Evolutionary conservation across 2,797 vertebrate species (phyloP), one percentile per base, ranked within the genome.

Genomic region (Phrynocephalus guinanensis): DNA sequence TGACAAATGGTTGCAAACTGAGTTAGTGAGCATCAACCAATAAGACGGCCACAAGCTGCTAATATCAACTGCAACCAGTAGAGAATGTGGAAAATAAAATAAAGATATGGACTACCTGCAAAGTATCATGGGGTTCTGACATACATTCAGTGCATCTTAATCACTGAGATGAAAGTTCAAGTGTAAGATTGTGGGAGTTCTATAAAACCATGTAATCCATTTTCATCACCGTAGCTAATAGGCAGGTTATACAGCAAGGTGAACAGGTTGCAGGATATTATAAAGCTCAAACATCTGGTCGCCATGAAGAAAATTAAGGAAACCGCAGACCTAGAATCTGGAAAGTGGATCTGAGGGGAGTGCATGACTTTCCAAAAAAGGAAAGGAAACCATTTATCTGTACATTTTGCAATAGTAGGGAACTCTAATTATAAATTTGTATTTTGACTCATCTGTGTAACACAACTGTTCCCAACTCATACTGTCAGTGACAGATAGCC

Each of bases 11-110:
- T 76, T 63, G n/a, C 72, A 63, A 33, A 20, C 44, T 50, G 56
- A n/a, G 3, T 87, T 78, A 90, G 83, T 86, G 11, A 22, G 84
- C 88, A 83, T 78, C 70, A 83, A 85, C 26, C 89, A 89, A 92
- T 87, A 84, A 30, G 16, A 22, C 33, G 26, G 60, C 71, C 83
- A 48, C 79, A 67, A 48, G 1, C 73, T 81, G 38, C 16, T 83
- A 30, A 90, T 86, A 0, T 0, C 85, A 75, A 24, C 76, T 66
- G n/a, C 66, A 56, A 83, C 70, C 78, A 63, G 52, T 56, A 78
- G 82, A 48, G 80, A 90, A 91, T 60, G 20, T 3, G 38, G 13
- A 38, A 33, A 77, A 48, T 24, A 76, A 70, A 22, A 9, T 26
- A 50, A 18, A 70, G 48, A 70, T 77, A 5, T 6, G 38, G 48